phyloP scores from a whole-genome alignment of 2,797 vertebrate species.

The Lutjanus campechanus region DNA sequence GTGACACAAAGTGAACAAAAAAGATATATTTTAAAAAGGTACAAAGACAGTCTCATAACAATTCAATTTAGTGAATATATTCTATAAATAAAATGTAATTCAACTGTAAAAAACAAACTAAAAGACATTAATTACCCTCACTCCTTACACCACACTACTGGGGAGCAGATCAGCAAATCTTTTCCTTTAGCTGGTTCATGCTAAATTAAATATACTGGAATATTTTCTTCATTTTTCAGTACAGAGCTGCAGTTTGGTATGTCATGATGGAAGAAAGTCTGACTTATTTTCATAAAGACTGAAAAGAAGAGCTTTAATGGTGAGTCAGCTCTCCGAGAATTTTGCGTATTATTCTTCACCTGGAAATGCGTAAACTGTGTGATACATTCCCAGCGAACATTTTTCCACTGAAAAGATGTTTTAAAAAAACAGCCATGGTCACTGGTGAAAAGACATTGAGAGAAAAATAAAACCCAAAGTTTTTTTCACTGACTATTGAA shows the following conservation, averaged over 20 bases:
- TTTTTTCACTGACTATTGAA: too few relatives aligned
- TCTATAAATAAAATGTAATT: neutral
- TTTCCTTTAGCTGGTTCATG: slow-evolving; percentile 13
- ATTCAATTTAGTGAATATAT: neutral
- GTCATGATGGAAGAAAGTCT: neutral
- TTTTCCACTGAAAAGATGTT: too few relatives aligned
- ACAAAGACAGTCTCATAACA: neutral
- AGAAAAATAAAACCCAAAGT: too few relatives aligned
- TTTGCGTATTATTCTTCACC: slow-evolving; percentile 12
- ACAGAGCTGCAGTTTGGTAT: slow-evolving; percentile 20
- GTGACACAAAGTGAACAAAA: slow-evolving; percentile 4
- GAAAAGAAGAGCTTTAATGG: neutral
- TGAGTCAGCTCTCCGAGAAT: neutral
- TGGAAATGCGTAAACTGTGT: slow-evolving; percentile 1
- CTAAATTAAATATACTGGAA: slow-evolving; percentile 6
- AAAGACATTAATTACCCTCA: slow-evolving; percentile 4
- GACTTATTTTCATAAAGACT: neutral
- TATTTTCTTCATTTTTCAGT: slow-evolving; percentile 17
- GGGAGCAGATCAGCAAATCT: slow-evolving; percentile 10
- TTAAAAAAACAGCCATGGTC: too few relatives aligned
- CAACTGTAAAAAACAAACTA: slow-evolving; percentile 12
- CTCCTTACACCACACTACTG: neutral
- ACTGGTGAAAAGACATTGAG: too few relatives aligned
- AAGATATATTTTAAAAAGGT: neutral
- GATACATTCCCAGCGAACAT: neutral